phyloP scores from a whole-genome alignment of 2,888 invertebrate genomes.

The Lithosia quadra region DNA sequence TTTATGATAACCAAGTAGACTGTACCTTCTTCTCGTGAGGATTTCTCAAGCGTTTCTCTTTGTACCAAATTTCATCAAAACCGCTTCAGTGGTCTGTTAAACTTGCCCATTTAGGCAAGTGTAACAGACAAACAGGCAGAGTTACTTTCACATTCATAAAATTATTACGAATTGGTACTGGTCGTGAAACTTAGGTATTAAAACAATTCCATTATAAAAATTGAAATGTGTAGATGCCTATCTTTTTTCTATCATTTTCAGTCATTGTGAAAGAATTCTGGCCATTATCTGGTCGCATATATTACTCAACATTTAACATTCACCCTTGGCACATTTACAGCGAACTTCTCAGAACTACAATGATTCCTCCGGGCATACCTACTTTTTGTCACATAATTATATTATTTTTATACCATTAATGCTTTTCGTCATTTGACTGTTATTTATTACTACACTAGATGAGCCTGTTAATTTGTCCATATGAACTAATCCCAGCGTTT shows the following conservation, averaged over 20 bases:
- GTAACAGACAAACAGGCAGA: too few species aligned
- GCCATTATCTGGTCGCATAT: conserved; percentile 19
- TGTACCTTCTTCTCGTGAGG: too few species aligned
- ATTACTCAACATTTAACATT: conserved; percentile 38
- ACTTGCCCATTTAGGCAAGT: too few species aligned
- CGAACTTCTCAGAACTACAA: conserved; percentile 15
- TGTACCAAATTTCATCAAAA: too few species aligned
- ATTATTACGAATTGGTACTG: too few species aligned
- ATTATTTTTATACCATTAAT: neutral
- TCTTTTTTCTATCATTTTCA: neutral
- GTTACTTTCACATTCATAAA: too few species aligned
- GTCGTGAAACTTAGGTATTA: neutral
- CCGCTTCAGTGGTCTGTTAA: too few species aligned
- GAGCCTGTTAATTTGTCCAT: too few species aligned
- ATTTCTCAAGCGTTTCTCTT: too few species aligned
- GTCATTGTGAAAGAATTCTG: conserved; percentile 34
- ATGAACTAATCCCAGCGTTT: too few species aligned
- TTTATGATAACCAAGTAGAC: too few species aligned
- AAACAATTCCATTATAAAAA: neutral
- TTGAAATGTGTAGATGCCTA: neutral
- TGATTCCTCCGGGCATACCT: conserved; percentile 16
- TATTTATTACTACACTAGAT: neutral
- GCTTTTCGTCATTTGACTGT: neutral
- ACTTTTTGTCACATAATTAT: neutral
- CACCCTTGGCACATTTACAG: conserved; percentile 39